A percentile compares a stretch with the other conserved stretches of the same genome.
phyloP scores from a whole-genome alignment of 2,797 vertebrate genomes.

The Sternotherus odoratus region DNA sequence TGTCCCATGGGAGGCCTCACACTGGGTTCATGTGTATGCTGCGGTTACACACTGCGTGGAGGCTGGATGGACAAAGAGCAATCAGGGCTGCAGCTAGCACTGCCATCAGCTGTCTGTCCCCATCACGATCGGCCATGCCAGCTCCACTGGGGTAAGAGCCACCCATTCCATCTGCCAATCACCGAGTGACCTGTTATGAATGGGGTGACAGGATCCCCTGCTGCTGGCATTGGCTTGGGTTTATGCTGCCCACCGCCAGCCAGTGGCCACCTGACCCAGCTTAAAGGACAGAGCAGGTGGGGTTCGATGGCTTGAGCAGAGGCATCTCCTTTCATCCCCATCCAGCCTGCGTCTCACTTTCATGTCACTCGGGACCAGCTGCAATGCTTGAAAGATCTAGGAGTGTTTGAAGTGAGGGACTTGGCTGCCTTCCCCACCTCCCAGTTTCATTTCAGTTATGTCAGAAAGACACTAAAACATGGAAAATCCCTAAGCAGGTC shows the following conservation, averaged over 20 bases:
- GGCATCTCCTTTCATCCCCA: constrained; percentile 64
- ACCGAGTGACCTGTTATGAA: neutral
- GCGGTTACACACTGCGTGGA: neutral
- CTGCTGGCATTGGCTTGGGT: neutral
- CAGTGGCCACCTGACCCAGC: neutral
- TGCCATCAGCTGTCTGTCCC: neutral
- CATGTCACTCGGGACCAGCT: constrained; percentile 36
- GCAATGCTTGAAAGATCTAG: constrained; percentile 23
- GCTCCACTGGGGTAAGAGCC: neutral
- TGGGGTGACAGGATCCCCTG: neutral
- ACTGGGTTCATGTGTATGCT: neutral
- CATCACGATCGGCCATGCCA: neutral
- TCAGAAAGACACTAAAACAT: rapidly evolving
- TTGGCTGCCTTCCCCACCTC: neutral
- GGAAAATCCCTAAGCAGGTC: neutral
- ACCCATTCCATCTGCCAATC: neutral
- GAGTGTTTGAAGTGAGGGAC: constrained; percentile 35
- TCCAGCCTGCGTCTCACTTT: constrained; percentile 60
- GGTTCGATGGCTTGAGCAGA: constrained; percentile 55
- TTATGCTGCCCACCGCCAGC: neutral
- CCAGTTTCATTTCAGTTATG: neutral
- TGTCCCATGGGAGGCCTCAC: neutral
- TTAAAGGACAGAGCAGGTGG: constrained; percentile 41
- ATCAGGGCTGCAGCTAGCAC: neutral
- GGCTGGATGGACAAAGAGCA: neutral